Conservation (phyloP, 2,113 vertebrate genomes). For the Columba livia region DNA sequence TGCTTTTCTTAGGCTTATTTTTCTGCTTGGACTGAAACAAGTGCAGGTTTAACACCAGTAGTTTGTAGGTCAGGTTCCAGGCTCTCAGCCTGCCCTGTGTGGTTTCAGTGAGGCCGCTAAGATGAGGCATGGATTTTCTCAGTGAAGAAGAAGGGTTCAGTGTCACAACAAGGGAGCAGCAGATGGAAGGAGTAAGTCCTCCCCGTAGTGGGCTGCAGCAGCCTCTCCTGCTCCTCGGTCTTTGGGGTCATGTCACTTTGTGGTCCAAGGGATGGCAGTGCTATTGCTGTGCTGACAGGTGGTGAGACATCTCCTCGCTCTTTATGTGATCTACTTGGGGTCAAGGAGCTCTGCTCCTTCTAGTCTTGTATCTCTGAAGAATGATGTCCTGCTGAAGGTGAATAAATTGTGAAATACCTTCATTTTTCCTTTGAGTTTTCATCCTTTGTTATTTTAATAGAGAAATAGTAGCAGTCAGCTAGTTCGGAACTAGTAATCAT, state of each 20-base stretch:
- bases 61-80: not conserved
- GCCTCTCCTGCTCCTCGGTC: not conserved
- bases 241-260: not conserved
- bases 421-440: not conserved
- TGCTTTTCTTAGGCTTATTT: not conserved
- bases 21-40: not conserved
- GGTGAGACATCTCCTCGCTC: fast-evolving
- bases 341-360: not conserved
- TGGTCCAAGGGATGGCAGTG: not conserved
- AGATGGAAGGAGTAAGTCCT: not conserved
- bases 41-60: not conserved
- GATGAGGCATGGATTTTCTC: not conserved
- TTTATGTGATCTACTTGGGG: not conserved
- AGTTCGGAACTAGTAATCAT: not conserved
- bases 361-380: not conserved
- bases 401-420: not conserved
- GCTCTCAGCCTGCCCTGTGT: not conserved
- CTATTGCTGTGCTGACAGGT: not conserved
- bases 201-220: not conserved
- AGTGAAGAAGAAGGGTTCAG: not conserved
- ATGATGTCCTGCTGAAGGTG: not conserved
- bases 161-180: not conserved
- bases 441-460: not conserved
- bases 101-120: fast-evolving
- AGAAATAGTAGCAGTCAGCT: not conserved